Percentiles rank a stretch among this genome's conserved stretches.
These are phyloP conservation scores for Drosophila pachea DNA, from an alignment of 1,140 invertebrate species.

Conservation along the genomic window DNA sequence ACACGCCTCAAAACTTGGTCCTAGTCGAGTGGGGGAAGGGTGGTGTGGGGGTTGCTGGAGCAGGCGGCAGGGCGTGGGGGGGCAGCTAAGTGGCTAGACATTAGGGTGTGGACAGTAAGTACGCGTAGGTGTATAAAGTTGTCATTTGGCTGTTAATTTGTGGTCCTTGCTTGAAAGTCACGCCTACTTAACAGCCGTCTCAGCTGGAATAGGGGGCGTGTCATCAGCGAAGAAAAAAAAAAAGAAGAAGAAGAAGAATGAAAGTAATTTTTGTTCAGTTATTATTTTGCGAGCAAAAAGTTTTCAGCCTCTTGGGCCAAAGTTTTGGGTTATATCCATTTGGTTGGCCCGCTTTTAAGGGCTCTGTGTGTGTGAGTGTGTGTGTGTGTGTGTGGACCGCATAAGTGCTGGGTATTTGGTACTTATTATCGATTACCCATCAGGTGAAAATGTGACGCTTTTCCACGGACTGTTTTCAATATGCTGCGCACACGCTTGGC, in stretches of 20 bases:
- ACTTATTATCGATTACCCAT: conserved; percentile 72
- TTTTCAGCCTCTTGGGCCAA: conserved; percentile 50
- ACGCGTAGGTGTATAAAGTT: conserved; percentile 7
- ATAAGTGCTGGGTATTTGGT: conserved; percentile 32
- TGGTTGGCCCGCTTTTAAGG: conserved; percentile 5
- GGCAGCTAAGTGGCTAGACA: conserved; percentile 46
- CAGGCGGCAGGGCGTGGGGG: no score
- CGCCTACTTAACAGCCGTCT: conserved; percentile 56
- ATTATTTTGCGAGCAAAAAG: conserved; percentile 62
- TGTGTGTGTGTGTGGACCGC: conserved; percentile 40
- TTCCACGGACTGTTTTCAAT: conserved; percentile 48
- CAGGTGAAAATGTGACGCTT: conserved; percentile 59
- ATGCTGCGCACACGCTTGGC: conserved; percentile 60
- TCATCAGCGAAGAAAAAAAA: conserved; percentile 30
- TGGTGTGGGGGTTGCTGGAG: no score
- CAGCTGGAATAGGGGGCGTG: conserved; percentile 17
- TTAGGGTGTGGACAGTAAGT: conserved; percentile 29
- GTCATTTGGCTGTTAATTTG: conserved; percentile 36
- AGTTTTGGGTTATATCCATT: conserved; percentile 4
- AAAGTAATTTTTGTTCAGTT: conserved; percentile 45
- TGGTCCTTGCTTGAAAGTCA: conserved; percentile 55
- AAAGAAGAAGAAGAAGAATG: neutral
- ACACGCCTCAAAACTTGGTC: conserved; percentile 30
- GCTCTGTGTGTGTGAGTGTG: conserved; percentile 8
- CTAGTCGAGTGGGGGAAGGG: neutral